phyloP scores from a whole-genome alignment of 2,888 invertebrate genomes.

The Antheraea yamamai region DNA sequence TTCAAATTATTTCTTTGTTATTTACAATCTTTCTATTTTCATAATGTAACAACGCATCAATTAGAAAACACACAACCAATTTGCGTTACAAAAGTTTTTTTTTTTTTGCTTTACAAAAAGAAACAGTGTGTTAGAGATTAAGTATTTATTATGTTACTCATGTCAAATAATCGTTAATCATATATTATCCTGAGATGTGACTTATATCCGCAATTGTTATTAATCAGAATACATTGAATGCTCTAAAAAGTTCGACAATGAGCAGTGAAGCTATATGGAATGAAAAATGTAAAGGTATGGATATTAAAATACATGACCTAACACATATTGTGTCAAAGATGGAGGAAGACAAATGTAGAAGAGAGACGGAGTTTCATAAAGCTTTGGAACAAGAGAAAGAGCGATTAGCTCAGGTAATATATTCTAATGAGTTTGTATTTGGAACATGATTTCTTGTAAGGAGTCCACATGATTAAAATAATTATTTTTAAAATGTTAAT shows the following conservation, averaged over 20 bases:
- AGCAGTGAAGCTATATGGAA: slow-evolving; percentile 70
- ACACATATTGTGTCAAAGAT: slow-evolving; percentile 59
- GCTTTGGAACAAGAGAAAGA: slow-evolving; percentile 68
- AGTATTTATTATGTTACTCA: background rate
- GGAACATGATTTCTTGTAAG: background rate
- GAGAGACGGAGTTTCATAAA: slow-evolving; percentile 66
- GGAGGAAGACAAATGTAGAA: slow-evolving; percentile 67
- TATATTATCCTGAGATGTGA: slow-evolving; percentile 11
- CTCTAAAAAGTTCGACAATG: slow-evolving; percentile 57
- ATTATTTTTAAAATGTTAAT: too few relatives aligned
- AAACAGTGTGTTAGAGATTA: background rate
- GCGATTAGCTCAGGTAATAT: slow-evolving; percentile 56
- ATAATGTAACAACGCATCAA: too few relatives aligned
- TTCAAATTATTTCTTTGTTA: too few relatives aligned
- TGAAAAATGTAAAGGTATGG: slow-evolving; percentile 68
- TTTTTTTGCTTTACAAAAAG: too few relatives aligned
- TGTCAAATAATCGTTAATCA: background rate
- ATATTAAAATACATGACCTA: slow-evolving; percentile 67
- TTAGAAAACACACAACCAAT: too few relatives aligned
- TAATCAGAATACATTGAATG: slow-evolving; percentile 57
- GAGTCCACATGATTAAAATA: too few relatives aligned
- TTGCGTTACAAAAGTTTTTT: too few relatives aligned
- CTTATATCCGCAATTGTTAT: background rate
- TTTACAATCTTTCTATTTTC: too few relatives aligned
- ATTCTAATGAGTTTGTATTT: background rate